Evolutionary conservation across 2,797 vertebrate genomes (phyloP), one percentile per base, ranked within the genome.

Genomic region (Peromyscus melanophrys): DNA sequence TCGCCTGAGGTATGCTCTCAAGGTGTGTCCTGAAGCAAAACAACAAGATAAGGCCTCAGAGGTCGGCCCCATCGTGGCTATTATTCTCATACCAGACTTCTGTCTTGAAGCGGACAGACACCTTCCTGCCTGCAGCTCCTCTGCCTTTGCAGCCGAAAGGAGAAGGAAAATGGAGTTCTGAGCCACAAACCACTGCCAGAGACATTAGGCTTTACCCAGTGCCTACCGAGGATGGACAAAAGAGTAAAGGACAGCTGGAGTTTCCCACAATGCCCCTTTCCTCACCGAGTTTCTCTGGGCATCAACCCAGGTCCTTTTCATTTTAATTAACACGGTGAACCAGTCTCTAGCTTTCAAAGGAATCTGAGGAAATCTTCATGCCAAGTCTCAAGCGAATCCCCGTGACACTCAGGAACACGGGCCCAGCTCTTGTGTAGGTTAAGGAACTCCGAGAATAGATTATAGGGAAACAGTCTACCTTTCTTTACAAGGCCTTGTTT

Each of bases 401-500:
- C 25, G 80, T 73, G 93, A 96, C 80, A 92, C 90, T 92, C 46
- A 57, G 49, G 94, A 94, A 93, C 65, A 0, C 0, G 23, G 94
- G 86, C 93, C 92, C 65, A 94, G 95, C 59, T 87, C 97, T 97
- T 97, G 95, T 98, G 98, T 98, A 98, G 96, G 98, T 98, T 98
- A 95, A 98, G 97, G 98, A 98, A 98, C 98, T 89, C 97, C 37
- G 97, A 97, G 98, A 98, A 98, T 98, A 96, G 98, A 98, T 98
- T 98, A 98, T 98, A 98, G 98, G 97, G 95, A 98, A 98, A 99
- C 98, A 98, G 98, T 96, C 98, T 98, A 98, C 98, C 98, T 99
- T 99, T 99, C 98, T 99, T 98, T 98, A 98, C 98, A 98, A 98
- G 98, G 98, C 97, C 98, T 98, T 98, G 98, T 98, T 98, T 98